Conservation (phyloP, 2,888 invertebrate species). For the Drosophila lacicola region DNA sequence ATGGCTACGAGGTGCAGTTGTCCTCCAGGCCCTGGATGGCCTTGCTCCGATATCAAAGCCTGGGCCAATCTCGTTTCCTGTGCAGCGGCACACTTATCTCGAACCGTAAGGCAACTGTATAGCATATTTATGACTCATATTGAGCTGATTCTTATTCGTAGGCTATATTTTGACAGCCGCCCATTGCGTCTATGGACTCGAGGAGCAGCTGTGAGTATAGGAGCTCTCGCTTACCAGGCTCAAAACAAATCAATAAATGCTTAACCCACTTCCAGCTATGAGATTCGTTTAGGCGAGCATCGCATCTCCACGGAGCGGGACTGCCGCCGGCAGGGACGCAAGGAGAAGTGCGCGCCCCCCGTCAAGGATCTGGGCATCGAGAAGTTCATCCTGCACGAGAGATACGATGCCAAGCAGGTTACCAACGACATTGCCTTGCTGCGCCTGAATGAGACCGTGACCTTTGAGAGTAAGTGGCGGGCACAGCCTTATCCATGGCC, state of each 20-base stretch:
- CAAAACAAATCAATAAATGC: neutral
- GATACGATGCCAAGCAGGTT: slow-evolving; percentile 49
- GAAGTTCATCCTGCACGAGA: slow-evolving; percentile 63
- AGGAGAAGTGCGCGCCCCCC: slow-evolving; percentile 68
- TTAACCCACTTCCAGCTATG: slow-evolving; percentile 35
- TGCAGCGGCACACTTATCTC: slow-evolving; percentile 76
- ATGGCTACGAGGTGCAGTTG: slow-evolving; percentile 70
- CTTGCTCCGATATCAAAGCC: slow-evolving; percentile 61
- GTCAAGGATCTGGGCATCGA: slow-evolving; percentile 72
- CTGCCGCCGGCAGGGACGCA: slow-evolving; percentile 66
- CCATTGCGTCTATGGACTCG: slow-evolving; percentile 62
- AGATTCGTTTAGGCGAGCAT: slow-evolving; percentile 77
- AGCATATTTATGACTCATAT: too few relatives aligned
- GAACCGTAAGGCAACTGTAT: slow-evolving; percentile 47
- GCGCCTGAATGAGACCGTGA: slow-evolving; percentile 62
- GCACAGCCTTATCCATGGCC: fast-evolving
- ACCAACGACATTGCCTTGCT: slow-evolving; percentile 75
- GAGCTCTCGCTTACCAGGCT: fast-evolving
- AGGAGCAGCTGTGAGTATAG: slow-evolving; percentile 64
- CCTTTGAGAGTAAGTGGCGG: slow-evolving; percentile 61
- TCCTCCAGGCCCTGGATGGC: slow-evolving; percentile 79
- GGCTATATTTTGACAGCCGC: slow-evolving; percentile 78
- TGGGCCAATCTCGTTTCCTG: slow-evolving; percentile 50
- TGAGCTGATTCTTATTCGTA: neutral
- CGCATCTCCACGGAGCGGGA: slow-evolving; percentile 69